phyloP scores from a whole-genome alignment of 2,888 invertebrate species.

The Leptogaster cylindrica region DNA sequence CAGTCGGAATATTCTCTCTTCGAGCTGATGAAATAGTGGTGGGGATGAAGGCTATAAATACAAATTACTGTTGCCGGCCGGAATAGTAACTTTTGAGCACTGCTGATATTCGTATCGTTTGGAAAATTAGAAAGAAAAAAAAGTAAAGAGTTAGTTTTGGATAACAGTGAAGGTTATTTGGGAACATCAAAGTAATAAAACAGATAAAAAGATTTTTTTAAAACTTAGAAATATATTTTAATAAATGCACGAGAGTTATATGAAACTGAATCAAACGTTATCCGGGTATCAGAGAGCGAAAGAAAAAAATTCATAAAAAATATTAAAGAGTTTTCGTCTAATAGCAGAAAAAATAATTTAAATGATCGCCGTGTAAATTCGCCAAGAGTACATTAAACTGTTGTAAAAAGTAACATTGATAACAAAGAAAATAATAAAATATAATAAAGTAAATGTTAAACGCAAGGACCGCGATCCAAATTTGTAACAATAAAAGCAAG shows the following conservation, averaged over 20 bases:
- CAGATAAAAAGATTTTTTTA: slow-evolving; percentile 5
- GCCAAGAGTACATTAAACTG: neutral
- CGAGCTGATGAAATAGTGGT: neutral
- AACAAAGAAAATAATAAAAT: slow-evolving; percentile 21
- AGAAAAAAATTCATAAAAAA: neutral
- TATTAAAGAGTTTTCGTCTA: no score
- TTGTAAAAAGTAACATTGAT: neutral
- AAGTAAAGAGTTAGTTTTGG: neutral
- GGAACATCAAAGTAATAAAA: neutral
- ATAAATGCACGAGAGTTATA: slow-evolving; percentile 11
- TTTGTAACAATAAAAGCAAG: slow-evolving; percentile 41
- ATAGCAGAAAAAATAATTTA: no score
- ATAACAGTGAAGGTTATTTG: slow-evolving; percentile 11
- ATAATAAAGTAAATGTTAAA: slow-evolving; percentile 33
- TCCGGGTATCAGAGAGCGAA: slow-evolving; percentile 49
- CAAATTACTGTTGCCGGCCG: slow-evolving; percentile 57
- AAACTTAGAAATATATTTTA: neutral
- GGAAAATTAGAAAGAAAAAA: slow-evolving; percentile 4
- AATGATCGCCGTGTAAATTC: no score
- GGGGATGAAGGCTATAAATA: slow-evolving; percentile 54
- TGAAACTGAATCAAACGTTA: no score
- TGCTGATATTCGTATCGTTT: slow-evolving; percentile 54
- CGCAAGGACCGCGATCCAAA: no score
- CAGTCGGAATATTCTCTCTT: slow-evolving; percentile 19
- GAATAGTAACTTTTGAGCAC: slow-evolving; percentile 61